These are phyloP conservation scores for Fringilla coelebs DNA, from an alignment of 2,797 vertebrate genomes.

Conservation along the genomic window DNA sequence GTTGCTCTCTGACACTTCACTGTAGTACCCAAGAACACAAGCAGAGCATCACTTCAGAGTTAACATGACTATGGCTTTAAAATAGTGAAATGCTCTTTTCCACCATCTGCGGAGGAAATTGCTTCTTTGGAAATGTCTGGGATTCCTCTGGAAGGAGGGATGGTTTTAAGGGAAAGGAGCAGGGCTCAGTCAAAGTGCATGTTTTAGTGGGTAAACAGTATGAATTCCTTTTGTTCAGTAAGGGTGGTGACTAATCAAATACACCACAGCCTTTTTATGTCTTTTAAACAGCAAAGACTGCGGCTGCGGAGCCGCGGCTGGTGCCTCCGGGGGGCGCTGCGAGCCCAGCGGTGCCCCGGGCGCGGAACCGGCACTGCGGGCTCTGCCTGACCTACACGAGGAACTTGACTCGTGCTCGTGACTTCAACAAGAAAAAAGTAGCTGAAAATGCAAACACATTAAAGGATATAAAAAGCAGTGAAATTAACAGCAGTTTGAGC, in stretches of 20 bases:
- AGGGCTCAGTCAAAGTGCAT: neutral
- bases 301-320: rapidly evolving
- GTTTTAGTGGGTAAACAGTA: neutral
- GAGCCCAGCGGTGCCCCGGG: neutral
- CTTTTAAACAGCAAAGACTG: rapidly evolving
- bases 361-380: rapidly evolving
- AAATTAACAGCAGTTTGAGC: neutral
- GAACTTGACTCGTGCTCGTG: rapidly evolving
- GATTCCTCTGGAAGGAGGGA: neutral
- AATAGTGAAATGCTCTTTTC: neutral
- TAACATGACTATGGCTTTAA: neutral
- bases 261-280: rapidly evolving
- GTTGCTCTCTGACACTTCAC: neutral
- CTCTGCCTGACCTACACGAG: rapidly evolving
- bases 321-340: neutral
- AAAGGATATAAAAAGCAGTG: neutral
- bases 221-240: neutral
- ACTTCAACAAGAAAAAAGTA: rapidly evolving
- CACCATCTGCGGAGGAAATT: rapidly evolving
- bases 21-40: neutral
- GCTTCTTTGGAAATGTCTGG: neutral
- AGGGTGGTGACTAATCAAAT: neutral
- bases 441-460: neutral
- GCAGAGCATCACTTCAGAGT: neutral
- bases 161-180: neutral